phyloP scores from a whole-genome alignment of 2,113 vertebrate species.

The Tonatia bakeri region DNA sequence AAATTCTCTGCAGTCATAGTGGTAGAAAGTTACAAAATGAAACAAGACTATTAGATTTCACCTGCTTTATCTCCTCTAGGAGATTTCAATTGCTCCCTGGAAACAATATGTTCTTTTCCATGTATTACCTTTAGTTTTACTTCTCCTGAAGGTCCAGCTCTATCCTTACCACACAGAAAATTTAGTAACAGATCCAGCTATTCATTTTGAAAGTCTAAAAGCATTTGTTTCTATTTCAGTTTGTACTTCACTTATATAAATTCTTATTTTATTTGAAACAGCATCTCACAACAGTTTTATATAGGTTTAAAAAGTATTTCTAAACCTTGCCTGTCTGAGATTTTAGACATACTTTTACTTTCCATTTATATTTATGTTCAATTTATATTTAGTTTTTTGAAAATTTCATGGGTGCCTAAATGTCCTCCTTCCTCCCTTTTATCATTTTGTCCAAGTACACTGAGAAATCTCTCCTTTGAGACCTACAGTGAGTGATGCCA shows the following conservation, averaged over 20 bases:
- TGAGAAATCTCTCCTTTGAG: not conserved
- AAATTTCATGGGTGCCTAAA: not conserved
- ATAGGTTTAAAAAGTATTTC: constrained; percentile 35
- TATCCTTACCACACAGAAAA: not conserved
- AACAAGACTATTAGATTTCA: constrained; percentile 26
- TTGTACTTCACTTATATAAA: constrained; percentile 32
- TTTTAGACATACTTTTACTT: constrained; percentile 24
- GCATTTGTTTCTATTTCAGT: not conserved
- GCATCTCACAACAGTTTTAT: not conserved
- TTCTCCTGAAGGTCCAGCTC: not conserved
- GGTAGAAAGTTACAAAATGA: constrained; percentile 36
- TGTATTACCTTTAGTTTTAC: not conserved
- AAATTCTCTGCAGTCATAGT: constrained; percentile 33
- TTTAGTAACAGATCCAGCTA: not conserved
- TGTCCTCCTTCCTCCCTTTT: not conserved
- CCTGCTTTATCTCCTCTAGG: not conserved
- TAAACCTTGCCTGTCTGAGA: constrained; percentile 14
- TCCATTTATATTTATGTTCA: not conserved
- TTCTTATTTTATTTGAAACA: constrained; percentile 40
- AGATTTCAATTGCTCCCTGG: not conserved
- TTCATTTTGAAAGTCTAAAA: constrained; percentile 42
- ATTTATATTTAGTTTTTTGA: not conserved
- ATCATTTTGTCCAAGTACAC: not conserved
- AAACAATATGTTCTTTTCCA: not conserved
- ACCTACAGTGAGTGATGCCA: not conserved